These are phyloP conservation scores for Porites lobata DNA, from an alignment of 92 coral and sea anemone species.

Conservation along the genomic window DNA sequence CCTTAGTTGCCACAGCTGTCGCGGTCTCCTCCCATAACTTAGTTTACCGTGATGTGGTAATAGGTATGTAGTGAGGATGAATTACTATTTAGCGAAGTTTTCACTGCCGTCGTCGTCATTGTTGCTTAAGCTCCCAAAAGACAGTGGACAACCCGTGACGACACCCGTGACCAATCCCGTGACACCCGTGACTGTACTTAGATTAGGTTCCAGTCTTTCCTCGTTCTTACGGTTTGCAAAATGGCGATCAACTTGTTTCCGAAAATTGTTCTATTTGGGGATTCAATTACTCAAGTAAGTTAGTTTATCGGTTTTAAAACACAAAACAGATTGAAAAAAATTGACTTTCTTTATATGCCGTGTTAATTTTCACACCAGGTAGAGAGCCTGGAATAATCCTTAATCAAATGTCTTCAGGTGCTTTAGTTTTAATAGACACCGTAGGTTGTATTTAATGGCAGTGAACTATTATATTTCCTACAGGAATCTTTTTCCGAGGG, in stretches of 20 bases:
- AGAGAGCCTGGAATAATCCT: background rate
- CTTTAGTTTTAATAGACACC: background rate
- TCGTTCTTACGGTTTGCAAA: slow-evolving; percentile 17
- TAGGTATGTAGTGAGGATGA: too few relatives aligned
- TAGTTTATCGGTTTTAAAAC: background rate
- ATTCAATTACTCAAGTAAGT: slow-evolving; percentile 84
- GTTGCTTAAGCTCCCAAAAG: too few relatives aligned
- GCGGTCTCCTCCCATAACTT: too few relatives aligned
- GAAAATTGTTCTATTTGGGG: slow-evolving; percentile 85
- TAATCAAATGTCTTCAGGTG: background rate
- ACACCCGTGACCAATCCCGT: background rate
- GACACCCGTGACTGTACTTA: background rate
- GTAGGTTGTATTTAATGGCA: background rate
- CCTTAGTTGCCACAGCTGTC: too few relatives aligned
- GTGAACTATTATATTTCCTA: background rate
- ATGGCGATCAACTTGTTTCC: slow-evolving; percentile 77
- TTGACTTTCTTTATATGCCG: too few relatives aligned
- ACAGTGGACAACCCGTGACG: background rate
- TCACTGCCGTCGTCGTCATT: too few relatives aligned
- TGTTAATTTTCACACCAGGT: too few relatives aligned
- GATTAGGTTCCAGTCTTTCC: background rate
- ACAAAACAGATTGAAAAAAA: background rate
- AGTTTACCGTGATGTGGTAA: too few relatives aligned
- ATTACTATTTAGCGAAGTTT: too few relatives aligned
- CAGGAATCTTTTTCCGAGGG: slow-evolving; percentile 82